Percentiles rank a stretch among this genome's conserved stretches.
These are phyloP conservation scores for Nematolebias whitei DNA, from an alignment of 2,113 vertebrate genomes.

Conservation along the genomic window DNA sequence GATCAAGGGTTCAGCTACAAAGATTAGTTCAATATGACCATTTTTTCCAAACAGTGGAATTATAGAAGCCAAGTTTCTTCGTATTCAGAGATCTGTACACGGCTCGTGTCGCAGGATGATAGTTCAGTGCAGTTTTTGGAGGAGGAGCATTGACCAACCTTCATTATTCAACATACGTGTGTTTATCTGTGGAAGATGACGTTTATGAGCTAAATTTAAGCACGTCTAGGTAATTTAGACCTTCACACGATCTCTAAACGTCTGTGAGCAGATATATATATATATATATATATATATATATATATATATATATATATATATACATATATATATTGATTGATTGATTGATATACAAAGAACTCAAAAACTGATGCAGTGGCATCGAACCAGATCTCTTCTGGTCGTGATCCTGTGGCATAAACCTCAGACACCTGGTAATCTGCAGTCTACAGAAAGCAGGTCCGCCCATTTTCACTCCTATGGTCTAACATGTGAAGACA, in stretches of 20 bases:
- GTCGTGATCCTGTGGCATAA: no score
- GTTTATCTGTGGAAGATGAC: neutral
- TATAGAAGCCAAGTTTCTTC: neutral
- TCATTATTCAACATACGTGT: neutral
- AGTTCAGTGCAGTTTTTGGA: neutral
- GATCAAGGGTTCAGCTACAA: neutral
- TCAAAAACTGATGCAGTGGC: no score
- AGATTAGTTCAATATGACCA: neutral
- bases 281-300: no score
- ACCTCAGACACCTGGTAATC: no score
- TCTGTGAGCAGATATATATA: no score
- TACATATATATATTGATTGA: no score
- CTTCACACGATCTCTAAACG: neutral
- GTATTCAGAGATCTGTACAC: neutral
- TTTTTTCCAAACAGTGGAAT: slow-evolving; percentile 6
- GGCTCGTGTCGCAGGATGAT: neutral
- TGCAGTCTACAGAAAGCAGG: no score
- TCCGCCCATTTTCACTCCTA: no score
- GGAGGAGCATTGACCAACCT: neutral
- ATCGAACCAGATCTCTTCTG: no score
- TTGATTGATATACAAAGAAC: no score
- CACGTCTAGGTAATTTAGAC: neutral
- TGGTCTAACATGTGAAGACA: no score
- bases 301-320: no score
- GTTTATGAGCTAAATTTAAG: neutral